A percentile compares a stretch with the other conserved stretches of the same genome.
phyloP scores from a whole-genome alignment of 2,113 vertebrate genomes.

The Numida meleagris region DNA sequence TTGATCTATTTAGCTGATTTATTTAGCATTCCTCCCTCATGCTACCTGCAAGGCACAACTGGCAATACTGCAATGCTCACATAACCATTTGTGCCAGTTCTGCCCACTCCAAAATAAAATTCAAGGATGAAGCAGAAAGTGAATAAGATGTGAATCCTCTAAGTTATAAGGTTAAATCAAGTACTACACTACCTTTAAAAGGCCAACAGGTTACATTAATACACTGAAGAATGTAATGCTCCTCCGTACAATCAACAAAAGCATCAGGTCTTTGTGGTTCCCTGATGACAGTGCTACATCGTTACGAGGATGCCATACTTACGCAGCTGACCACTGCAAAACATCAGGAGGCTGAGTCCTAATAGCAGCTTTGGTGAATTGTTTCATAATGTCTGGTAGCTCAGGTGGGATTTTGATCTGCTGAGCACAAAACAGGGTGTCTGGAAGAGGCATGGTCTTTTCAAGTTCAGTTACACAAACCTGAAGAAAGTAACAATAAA shows the following conservation, averaged over 20 bases:
- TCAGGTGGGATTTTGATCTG: conserved; percentile 91
- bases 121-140: not conserved
- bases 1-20: not conserved
- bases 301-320: conserved; percentile 54
- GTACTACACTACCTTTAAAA: not conserved
- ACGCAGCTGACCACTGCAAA: conserved; percentile 90
- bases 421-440: conserved; percentile 90
- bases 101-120: not conserved
- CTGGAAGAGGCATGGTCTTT: conserved; percentile 84
- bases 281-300: fast-evolving
- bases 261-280: not conserved
- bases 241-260: not conserved
- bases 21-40: not conserved
- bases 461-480: not conserved
- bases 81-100: not conserved
- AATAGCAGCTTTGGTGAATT: conserved; percentile 93
- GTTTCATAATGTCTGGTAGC: conserved; percentile 89
- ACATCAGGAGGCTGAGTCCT: conserved; percentile 90
- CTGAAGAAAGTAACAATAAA: not conserved
- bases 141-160: not conserved
- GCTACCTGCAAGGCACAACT: not conserved
- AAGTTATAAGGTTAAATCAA: not conserved
- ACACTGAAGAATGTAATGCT: not conserved
- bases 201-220: not conserved
- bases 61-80: not conserved